Base-by-base conservation (phyloP, 2,113 vertebrate genomes). In the Atractosteus spatula region DNA sequence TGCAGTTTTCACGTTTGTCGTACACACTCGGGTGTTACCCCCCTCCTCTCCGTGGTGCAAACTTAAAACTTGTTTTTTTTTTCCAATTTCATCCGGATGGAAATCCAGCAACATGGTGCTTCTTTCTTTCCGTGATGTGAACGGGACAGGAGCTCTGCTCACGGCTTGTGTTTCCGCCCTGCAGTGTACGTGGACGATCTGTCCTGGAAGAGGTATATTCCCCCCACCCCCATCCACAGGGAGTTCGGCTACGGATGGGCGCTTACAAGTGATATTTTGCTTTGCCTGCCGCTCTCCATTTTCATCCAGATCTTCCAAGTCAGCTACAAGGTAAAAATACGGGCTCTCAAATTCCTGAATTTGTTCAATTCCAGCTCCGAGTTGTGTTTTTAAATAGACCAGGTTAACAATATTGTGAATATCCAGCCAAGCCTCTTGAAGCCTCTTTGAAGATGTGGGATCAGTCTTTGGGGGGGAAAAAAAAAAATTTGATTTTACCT, bases 241-340 rank as follows among this genome's bases (percentile, higher is more conserved):
- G 96, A 95, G 41, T 96, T 89, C 7, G 89, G 90, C 4, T 78
- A 74, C 0, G 96, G 97, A 69, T 99, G 97, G 96, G 94, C 93
- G 3, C 92, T 96, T 0, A 87, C 95, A 66, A 93, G 94, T 3
- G 96, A 98, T 83, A 77, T 97, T 7, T 91, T 99, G 2, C 92
- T 97, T 77, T 96, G 93, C 71, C 62, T 99, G 78, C 97, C 97
- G 0, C 95, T 99, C 59, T 99, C 96, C 3, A 16, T 98, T 81
- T 98, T 96, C 63, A 61, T 97, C 45, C 95, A 99, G 86, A 85
- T 98, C 62, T 89, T 95, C 1, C 97, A 98, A 91, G 90, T 98
- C 81, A 97, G 94, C 85, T 97, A 96, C 79, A 91, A 95, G 95
- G 97, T 99, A 89, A 73, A 71, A 44, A n/a, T n/a, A n/a, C n/a